These are phyloP conservation scores for Agriopis marginaria DNA, from an alignment of 2,888 invertebrate species.

Conservation along the genomic window DNA sequence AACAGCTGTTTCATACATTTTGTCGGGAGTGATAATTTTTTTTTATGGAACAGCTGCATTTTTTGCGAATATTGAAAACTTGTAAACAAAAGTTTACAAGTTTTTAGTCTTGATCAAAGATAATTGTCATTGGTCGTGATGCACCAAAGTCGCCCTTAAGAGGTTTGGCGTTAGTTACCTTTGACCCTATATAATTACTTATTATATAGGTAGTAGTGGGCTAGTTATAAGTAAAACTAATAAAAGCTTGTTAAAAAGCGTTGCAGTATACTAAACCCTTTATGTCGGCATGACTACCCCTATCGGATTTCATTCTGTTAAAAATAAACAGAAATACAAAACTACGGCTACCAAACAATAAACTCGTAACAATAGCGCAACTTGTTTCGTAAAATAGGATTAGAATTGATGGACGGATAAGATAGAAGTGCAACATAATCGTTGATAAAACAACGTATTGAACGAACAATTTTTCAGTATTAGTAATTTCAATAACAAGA, in stretches of 20 bases:
- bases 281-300: constrained; percentile 14
- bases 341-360: constrained; percentile 19
- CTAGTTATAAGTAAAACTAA: no score
- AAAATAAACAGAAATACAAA: constrained; percentile 18
- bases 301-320: constrained; percentile 19
- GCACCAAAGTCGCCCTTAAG: no score
- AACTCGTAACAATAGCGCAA: constrained; percentile 22
- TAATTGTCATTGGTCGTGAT: no score
- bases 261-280: not conserved
- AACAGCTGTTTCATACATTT: no score
- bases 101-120: no score
- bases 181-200: no score
- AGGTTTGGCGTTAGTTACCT: no score
- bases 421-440: constrained; percentile 32
- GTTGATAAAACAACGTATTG: constrained; percentile 39
- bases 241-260: not conserved
- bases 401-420: constrained; percentile 29
- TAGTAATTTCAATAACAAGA: constrained; percentile 59
- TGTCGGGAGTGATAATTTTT: no score
- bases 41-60: no score
- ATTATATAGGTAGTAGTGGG: no score
- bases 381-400: constrained; percentile 27
- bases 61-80: no score
- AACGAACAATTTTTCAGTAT: constrained; percentile 63
- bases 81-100: no score